Percentiles rank a stretch among this genome's conserved stretches.
Conservation (phyloP, 2,888 invertebrate species). For the Eudemis profundana region DNA sequence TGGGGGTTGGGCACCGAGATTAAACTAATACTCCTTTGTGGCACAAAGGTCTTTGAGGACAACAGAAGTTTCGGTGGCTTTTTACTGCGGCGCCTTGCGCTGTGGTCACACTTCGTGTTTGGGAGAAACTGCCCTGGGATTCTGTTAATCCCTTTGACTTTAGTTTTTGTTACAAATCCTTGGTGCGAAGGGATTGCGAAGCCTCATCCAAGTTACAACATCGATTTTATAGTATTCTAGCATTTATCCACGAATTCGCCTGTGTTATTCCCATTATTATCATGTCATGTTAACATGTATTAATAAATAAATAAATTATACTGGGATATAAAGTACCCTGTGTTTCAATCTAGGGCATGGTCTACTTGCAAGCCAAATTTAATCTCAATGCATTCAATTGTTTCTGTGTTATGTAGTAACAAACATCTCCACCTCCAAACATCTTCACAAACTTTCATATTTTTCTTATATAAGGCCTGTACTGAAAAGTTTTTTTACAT, state of each 20-base stretch:
- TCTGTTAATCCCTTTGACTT: not conserved
- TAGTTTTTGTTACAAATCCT: not conserved
- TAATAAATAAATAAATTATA: too few relatives aligned
- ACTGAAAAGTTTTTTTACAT: too few relatives aligned
- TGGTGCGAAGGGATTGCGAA: not conserved
- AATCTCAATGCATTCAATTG: too few relatives aligned
- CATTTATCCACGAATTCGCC: not conserved
- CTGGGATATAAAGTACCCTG: too few relatives aligned
- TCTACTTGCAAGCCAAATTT: too few relatives aligned
- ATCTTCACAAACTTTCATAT: too few relatives aligned
- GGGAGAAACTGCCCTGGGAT: not conserved
- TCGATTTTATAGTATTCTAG: not conserved
- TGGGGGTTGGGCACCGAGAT: constrained; percentile 44
- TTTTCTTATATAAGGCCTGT: too few relatives aligned
- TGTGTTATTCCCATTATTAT: not conserved
- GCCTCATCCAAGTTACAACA: too few relatives aligned
- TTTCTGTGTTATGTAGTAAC: too few relatives aligned
- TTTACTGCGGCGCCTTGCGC: constrained; percentile 39
- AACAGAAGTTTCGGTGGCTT: constrained; percentile 49
- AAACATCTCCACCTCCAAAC: too few relatives aligned
- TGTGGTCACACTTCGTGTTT: constrained; percentile 4
- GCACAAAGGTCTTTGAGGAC: constrained; percentile 50
- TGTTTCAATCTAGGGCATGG: too few relatives aligned
- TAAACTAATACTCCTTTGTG: constrained; percentile 56
- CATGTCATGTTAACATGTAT: not conserved